Evolutionary conservation across 92 coral and sea anemone genomes (phyloP).

Genomic region (Phenganax subtilis): DNA sequence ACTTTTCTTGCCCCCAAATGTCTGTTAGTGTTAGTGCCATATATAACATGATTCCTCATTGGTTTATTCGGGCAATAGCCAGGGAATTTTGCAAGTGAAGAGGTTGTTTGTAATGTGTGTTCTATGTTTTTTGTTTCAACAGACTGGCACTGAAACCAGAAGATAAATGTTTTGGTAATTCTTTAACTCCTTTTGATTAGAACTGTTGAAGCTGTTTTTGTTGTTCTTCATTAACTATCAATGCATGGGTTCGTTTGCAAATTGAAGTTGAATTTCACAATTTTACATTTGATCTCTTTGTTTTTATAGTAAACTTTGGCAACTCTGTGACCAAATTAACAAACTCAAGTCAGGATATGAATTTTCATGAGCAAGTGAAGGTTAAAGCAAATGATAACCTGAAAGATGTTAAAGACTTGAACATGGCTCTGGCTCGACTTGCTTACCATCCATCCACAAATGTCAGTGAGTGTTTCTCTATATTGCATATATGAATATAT

Average conservation of each 20-base stretch:
- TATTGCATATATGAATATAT: not conserved
- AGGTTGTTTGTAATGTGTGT: not conserved
- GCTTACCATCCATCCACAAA: slow-evolving; percentile 49
- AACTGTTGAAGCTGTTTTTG: too few species aligned
- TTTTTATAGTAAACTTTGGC: slow-evolving; percentile 12
- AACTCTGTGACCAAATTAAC: not conserved
- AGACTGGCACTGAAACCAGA: slow-evolving; percentile 53
- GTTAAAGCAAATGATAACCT: not conserved
- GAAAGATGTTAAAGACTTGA: slow-evolving; percentile 24
- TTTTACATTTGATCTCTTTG: not conserved
- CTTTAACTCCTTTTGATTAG: not conserved
- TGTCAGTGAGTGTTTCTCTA: slow-evolving; percentile 27
- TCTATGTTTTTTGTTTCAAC: not conserved
- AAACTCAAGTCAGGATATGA: not conserved
- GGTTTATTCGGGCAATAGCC: too few species aligned
- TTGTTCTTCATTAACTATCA: too few species aligned
- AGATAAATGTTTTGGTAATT: slow-evolving; percentile 56
- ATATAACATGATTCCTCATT: too few species aligned
- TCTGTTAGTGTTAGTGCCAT: too few species aligned
- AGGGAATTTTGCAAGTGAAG: too few species aligned
- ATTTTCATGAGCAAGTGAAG: not conserved
- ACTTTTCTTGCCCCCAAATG: too few species aligned
- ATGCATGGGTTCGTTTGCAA: too few species aligned
- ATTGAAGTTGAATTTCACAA: too few species aligned
- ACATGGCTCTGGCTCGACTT: not conserved